Conservation (phyloP, 2,797 vertebrate genomes). For the Hemibagrus guttatus region DNA sequence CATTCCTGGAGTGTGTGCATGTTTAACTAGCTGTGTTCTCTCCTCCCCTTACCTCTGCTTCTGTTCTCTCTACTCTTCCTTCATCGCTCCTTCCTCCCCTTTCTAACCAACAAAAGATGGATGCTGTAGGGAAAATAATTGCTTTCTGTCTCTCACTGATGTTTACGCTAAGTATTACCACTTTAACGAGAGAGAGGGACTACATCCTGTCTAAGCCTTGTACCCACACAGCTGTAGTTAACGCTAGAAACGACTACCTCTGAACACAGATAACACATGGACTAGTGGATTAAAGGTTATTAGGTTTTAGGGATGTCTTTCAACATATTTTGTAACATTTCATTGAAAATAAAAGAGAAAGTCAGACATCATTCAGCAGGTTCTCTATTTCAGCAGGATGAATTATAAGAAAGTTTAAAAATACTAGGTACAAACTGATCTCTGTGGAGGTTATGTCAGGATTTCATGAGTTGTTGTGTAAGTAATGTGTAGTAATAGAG, state of each 20-base stretch:
- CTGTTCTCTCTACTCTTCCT: slow-evolving; percentile 43
- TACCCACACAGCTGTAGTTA: slow-evolving; percentile 38
- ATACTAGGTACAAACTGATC: slow-evolving; percentile 1
- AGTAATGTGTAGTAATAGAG: not conserved
- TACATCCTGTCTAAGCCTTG: slow-evolving; percentile 25
- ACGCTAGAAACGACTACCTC: not conserved
- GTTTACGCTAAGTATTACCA: slow-evolving; percentile 62
- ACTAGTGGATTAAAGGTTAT: not conserved
- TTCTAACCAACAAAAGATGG: slow-evolving; percentile 62
- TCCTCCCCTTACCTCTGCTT: slow-evolving; percentile 7
- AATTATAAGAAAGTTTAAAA: slow-evolving; percentile 5
- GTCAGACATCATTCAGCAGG: not conserved
- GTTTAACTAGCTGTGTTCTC: slow-evolving; percentile 67
- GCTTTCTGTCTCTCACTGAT: slow-evolving; percentile 63
- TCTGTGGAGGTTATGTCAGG: slow-evolving; percentile 7
- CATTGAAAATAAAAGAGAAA: not conserved
- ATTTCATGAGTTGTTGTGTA: not conserved
- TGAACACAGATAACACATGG: not conserved
- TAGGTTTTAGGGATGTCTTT: not conserved
- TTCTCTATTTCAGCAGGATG: slow-evolving; percentile 16
- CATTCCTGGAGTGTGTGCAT: slow-evolving; percentile 69
- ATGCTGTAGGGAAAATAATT: slow-evolving; percentile 64
- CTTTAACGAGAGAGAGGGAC: slow-evolving; percentile 67
- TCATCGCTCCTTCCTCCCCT: slow-evolving; percentile 64
- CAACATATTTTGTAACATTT: slow-evolving; percentile 17